A percentile compares a stretch with the other conserved stretches of the same genome.
Conservation (phyloP, 2,113 vertebrate species). For the Tricholaema leucomelas region DNA sequence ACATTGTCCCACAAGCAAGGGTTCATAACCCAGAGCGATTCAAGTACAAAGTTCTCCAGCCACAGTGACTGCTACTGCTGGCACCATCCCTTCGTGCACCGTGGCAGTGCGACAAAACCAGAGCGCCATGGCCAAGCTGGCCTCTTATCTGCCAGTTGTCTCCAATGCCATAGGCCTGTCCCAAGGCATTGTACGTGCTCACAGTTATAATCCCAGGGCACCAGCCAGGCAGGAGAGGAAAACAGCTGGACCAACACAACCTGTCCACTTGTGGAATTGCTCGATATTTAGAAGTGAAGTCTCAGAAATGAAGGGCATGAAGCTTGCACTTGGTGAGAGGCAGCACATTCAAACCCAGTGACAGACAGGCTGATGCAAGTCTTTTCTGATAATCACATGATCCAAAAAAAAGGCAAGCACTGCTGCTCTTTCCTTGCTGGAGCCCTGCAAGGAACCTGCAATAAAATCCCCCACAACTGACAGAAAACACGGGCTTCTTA, state of each 20-base stretch:
- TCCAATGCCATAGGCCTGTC: neutral
- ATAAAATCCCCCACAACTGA: neutral
- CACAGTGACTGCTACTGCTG: neutral
- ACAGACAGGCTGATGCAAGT: neutral
- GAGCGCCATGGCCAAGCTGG: rapidly evolving
- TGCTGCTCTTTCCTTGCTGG: neutral
- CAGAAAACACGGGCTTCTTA: neutral
- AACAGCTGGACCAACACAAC: neutral
- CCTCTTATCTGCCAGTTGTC: neutral
- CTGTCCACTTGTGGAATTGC: neutral
- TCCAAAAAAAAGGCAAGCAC: neutral
- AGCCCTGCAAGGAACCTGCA: neutral
- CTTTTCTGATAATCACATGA: neutral
- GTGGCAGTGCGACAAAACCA: rapidly evolving
- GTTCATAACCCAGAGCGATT: neutral
- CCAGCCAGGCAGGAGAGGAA: rapidly evolving
- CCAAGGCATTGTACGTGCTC: rapidly evolving
- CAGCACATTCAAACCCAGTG: neutral
- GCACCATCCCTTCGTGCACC: rapidly evolving
- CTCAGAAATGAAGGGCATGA: neutral
- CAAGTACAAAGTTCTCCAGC: neutral
- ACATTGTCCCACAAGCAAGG: rapidly evolving
- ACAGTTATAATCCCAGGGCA: neutral
- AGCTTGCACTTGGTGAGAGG: rapidly evolving
- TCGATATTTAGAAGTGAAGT: neutral